A percentile compares a stretch with the other conserved stretches of the same genome.
Conservation (phyloP, 2,888 invertebrate genomes). For the Cheilosia impressa region DNA sequence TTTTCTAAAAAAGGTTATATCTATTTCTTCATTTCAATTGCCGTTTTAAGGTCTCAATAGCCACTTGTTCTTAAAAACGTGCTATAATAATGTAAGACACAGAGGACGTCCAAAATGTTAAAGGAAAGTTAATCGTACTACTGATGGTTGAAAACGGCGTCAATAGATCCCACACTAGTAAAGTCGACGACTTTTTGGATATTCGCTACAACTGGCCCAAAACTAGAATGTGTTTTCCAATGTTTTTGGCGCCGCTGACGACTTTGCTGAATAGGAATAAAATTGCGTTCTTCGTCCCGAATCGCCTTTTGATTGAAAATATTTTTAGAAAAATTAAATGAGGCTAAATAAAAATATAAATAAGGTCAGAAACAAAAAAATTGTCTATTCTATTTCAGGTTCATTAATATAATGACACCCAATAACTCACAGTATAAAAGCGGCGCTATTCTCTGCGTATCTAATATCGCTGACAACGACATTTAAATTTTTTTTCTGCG, state of each 20-base stretch:
- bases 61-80: too few species aligned
- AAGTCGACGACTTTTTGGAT: background rate
- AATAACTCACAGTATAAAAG: background rate
- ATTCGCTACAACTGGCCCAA: background rate
- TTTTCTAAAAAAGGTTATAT: too few species aligned
- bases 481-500: conserved; percentile 20
- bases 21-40: too few species aligned
- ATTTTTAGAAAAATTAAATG: background rate
- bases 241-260: background rate
- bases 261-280: background rate
- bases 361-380: background rate
- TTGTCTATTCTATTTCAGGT: background rate
- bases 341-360: background rate
- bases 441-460: background rate
- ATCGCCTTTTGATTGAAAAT: background rate
- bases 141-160: too few species aligned
- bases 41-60: too few species aligned
- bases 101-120: too few species aligned
- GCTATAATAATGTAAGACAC: too few species aligned
- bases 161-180: too few species aligned
- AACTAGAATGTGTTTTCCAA: background rate
- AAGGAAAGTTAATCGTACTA: too few species aligned
- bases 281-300: background rate
- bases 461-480: conserved; percentile 4
- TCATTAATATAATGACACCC: background rate